Percentiles rank a stretch among this genome's conserved stretches.
Evolutionary conservation across 2,113 vertebrate genomes (phyloP).

Genomic region (Mellivora capensis): DNA sequence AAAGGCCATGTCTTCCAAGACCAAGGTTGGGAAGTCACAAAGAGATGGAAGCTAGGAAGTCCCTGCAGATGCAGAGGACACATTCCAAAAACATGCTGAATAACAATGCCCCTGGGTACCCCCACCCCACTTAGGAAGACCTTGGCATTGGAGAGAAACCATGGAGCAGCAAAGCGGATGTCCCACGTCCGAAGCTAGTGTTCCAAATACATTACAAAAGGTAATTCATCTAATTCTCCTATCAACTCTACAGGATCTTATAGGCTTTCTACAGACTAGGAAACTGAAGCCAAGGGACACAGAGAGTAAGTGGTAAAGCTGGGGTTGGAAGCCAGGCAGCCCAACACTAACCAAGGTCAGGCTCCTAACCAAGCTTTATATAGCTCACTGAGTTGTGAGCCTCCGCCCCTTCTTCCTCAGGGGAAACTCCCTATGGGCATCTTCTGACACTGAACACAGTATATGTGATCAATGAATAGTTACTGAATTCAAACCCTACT

Average conservation of each 20-base stretch:
- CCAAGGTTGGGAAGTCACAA: neutral
- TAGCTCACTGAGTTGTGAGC: neutral
- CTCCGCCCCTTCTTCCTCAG: neutral
- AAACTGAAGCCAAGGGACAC: neutral
- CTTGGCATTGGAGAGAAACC: neutral
- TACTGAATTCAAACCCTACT: neutral
- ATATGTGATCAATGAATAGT: neutral
- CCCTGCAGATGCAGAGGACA: neutral
- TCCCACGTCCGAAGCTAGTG: neutral
- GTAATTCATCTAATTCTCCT: neutral
- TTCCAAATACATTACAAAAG: neutral
- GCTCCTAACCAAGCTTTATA: neutral
- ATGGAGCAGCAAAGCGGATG: neutral
- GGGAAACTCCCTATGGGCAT: neutral
- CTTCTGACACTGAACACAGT: neutral
- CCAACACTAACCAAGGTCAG: neutral
- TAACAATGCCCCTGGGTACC: neutral
- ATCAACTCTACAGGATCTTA: too few species aligned
- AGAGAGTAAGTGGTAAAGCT: neutral
- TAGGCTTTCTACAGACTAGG: neutral
- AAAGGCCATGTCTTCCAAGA: neutral
- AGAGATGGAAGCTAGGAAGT: neutral
- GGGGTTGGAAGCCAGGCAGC: neutral
- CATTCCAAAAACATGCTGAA: neutral
- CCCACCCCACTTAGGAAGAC: neutral